Conservation (phyloP, 2,113 vertebrate species). For the Myrmecobius fasciatus region DNA sequence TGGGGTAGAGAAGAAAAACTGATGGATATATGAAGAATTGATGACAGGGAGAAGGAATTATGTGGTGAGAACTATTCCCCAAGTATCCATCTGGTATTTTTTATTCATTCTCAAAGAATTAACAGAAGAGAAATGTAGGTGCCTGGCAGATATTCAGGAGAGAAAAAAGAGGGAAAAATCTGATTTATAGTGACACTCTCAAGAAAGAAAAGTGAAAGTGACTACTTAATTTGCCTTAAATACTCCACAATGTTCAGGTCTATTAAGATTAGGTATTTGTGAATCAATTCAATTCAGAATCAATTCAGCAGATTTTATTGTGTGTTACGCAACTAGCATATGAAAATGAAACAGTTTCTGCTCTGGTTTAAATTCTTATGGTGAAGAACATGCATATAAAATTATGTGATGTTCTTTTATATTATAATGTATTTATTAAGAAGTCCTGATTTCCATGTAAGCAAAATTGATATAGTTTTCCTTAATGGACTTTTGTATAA, state of each 20-base stretch:
- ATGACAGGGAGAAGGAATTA: background rate
- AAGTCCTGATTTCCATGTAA: slow-evolving; percentile 64
- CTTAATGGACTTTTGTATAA: slow-evolving; percentile 82
- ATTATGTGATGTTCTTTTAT: slow-evolving; percentile 51
- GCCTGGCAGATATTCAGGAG: background rate
- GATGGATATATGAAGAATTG: background rate
- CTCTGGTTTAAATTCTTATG: background rate
- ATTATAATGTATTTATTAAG: slow-evolving; percentile 66
- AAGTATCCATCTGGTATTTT: background rate
- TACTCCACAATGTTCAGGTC: background rate
- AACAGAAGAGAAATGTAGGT: background rate
- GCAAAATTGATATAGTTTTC: slow-evolving; percentile 83
- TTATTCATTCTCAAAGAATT: background rate
- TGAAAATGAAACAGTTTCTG: background rate
- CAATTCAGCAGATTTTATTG: background rate
- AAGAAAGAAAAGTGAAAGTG: background rate
- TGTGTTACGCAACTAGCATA: background rate
- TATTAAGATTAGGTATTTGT: background rate
- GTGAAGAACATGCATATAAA: slow-evolving; percentile 63
- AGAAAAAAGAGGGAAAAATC: background rate
- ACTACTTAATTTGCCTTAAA: background rate
- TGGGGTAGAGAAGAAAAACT: background rate
- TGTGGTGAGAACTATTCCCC: background rate
- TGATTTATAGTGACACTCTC: background rate
- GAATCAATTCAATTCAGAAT: background rate